Evolutionary conservation across 2,113 vertebrate species (phyloP), one percentile per base, ranked within the genome.

Genomic region (Sylvietta virens): DNA sequence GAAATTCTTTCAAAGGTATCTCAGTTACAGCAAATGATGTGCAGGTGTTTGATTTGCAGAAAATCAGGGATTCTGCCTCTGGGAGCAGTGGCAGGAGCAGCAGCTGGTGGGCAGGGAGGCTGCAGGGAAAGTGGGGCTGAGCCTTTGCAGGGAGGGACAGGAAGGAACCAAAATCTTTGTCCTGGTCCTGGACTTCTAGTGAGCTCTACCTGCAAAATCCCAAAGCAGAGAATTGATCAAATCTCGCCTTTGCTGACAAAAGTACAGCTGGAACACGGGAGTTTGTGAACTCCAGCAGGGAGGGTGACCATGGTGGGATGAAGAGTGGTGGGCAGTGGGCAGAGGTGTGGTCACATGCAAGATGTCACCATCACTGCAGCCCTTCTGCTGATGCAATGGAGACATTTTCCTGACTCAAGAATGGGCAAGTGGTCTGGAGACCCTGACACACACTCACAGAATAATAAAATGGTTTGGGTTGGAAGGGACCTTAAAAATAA

Each of bases 221-320:
- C 47, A n/a, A 54, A 42, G 39, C 9, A 50, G 23, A 50, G 23
- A 77, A 53, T 3, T 8, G 69, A 66, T 16, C 7, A 6, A 18
- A 33, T 40, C 71, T 53, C 1, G 5, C 70, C 15, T 53, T 40
- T 37, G 45, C 35, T 51, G 26, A 57, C 57, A 28, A 67, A 77
- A 70, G 12, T 0, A 7, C 35, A 45, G 50, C 4, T 20, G 51
- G 15, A n/a, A 45, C 5, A 1, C 0, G 1, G 16, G 44, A 92
- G 31, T 18, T 28, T 27, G 61, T 15, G 40, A 79, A 26, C 14
- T 37, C 27, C 37, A 37, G 33, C 37, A 3, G 0, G 7, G 40
- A 53, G 62, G 44, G 27, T 58, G 62, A 54, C 20, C 4, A 1
- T 0, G 10, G 35, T 3, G 3, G 58, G 72, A 70, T 2, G 28